Base-by-base conservation (phyloP, 2,113 vertebrate genomes). In the Nyctibius bracteatus region DNA sequence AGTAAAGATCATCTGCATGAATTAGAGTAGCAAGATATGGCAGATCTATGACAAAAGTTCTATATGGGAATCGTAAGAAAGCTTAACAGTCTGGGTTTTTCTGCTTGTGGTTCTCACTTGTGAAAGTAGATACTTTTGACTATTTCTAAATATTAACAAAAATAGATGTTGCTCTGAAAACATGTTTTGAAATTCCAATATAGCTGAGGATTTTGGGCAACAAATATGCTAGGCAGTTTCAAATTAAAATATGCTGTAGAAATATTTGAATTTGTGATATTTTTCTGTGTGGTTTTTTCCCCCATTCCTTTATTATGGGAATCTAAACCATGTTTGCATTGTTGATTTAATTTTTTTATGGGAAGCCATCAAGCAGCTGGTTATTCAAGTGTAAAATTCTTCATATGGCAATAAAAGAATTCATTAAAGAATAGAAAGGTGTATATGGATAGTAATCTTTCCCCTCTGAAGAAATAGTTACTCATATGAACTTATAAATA, bases 371-470 rank as follows among this genome's bases (percentile, higher is more conserved):
- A 95, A 88, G 17, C 67, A 82, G 90, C 88, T 92, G 91, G 81
- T 97, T 95, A 98, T 96, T 97, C 85, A 96, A 96, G 91, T 88
- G 28, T 67, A 54, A 92, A 83, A 62, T 91, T 97, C 65, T 86
- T 96, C 61, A 72, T 73, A 87, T 67, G 77, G 28, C 78, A 78
- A 31, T 72, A 73, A 72, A 93, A 88, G 8, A 79, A 88, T 90
- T 85, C 13, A 61, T 78, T 80, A 91, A 77, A 89, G 52, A 94
- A 95, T 97, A 96, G 80, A 57, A 97, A 97, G 51, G 65, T 92
- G 20, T 95, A 27, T 65, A 62, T 81, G 55, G 83, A 81, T 82
- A 95, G 33, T 75, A 58, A 83, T 88, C 41, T 89, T 94, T 66
- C 94, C 28, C 39, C 31, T 52, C 77, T 85, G 86, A 75, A 94